These are phyloP conservation scores for Myrmecobius fasciatus DNA, from an alignment of 2,113 vertebrate species.

Conservation along the genomic window DNA sequence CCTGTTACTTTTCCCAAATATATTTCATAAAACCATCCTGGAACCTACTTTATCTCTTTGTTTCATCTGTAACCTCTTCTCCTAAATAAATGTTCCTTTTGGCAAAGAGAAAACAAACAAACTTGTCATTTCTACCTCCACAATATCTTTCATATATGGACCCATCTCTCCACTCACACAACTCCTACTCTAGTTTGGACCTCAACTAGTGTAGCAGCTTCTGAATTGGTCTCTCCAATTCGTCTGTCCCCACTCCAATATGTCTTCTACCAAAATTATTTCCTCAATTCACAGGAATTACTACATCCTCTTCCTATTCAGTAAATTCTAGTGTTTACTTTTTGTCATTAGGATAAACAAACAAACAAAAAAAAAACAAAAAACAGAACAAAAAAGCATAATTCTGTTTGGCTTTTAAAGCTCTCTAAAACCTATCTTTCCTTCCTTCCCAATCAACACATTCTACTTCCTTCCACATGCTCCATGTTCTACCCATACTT, in stretches of 20 bases:
- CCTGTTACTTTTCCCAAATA: too few species aligned
- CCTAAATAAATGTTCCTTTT: too few species aligned
- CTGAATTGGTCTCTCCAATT: not conserved
- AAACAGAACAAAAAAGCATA: not conserved
- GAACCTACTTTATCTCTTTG: too few species aligned
- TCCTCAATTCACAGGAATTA: not conserved
- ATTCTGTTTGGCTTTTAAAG: not conserved
- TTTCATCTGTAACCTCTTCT: too few species aligned
- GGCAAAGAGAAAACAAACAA: too few species aligned
- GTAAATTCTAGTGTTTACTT: not conserved
- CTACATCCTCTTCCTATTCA: not conserved
- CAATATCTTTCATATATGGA: not conserved
- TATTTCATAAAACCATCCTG: too few species aligned
- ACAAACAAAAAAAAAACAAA: too few species aligned
- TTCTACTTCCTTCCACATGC: not conserved
- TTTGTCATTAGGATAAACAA: too few species aligned
- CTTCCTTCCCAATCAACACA: not conserved
- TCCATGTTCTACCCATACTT: not conserved
- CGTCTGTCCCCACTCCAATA: not conserved
- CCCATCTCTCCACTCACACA: not conserved
- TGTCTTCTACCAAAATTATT: not conserved
- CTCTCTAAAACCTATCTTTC: not conserved
- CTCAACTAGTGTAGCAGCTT: not conserved
- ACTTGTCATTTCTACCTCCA: not conserved
- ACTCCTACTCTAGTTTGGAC: not conserved